Base-by-base conservation (phyloP, 2,113 vertebrate genomes). In the Scopus umbretta region DNA sequence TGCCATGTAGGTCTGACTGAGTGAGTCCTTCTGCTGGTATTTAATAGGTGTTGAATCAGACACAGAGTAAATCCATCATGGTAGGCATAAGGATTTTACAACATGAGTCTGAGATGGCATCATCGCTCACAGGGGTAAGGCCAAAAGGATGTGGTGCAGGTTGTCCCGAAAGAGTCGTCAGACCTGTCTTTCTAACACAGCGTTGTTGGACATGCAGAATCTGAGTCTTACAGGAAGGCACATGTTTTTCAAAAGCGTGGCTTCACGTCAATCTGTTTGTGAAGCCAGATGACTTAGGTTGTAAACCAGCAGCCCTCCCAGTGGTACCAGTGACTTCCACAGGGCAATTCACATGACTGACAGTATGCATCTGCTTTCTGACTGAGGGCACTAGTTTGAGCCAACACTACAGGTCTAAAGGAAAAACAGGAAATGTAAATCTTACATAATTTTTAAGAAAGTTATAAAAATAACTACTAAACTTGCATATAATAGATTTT, bases 401-500 rank as follows among this genome's bases (percentile, higher is more conserved):
- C 63, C 83, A 91, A 7, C 23, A 23, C n/a, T 63, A 73, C 53
- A 95, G 63, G 78, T 80, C 47, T 87, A 27, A 72, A 56, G 29
- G 66, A 52, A 86, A 94, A 95, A 52, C 59, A 93, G 73, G 88
- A 95, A 95, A 55, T 9, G 74, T 53, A 89, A 81, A 94, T 68
- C 80, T 76, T 75, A 11, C 43, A 82, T 13, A 78, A 88, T 75
- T 61, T 17, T 22, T 34, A 52, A 71, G 55, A 52, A 94, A 86
- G 6, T 67, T 79, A 72, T 88, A 87, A 88, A 95, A 94, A 72
- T 76, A 95, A 61, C 34, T 62, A 26, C 7, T 4, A 13, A 71
- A 38, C n/a, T 71, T n/a, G 11, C 26, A 36, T 13, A 25, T 84
- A 79, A 78, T 34, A 79, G 56, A n/a, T 75, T 87, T 89, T 86